Conservation (phyloP, 1,140 invertebrate genomes). For the Drosophila nasuta region DNA sequence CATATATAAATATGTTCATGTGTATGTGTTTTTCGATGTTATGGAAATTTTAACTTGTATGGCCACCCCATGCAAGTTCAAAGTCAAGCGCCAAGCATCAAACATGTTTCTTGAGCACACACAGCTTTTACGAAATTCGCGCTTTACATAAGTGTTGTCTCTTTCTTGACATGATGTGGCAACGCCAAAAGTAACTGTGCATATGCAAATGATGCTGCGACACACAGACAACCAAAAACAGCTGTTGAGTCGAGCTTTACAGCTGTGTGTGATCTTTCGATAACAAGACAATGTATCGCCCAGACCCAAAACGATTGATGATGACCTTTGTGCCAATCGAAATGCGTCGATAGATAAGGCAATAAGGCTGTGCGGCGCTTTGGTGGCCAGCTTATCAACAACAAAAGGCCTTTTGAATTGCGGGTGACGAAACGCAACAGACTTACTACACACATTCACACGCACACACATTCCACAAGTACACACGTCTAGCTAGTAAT, state of each 20-base stretch:
- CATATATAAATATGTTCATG: constrained; percentile 24
- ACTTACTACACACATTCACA: too few species aligned
- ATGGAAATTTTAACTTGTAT: constrained; percentile 23
- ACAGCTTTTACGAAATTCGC: constrained; percentile 18
- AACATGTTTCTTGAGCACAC: constrained; percentile 64
- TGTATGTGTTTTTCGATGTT: constrained; percentile 2
- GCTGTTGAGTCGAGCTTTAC: constrained; percentile 12
- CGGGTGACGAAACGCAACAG: constrained; percentile 46
- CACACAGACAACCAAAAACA: background rate
- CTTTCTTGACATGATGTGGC: constrained; percentile 28
- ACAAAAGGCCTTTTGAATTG: constrained; percentile 10
- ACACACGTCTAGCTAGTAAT: constrained; percentile 9
- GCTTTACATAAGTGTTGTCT: constrained; percentile 29
- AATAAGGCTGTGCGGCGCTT: background rate
- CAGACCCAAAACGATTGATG: constrained; percentile 1
- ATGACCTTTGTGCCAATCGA: constrained; percentile 26
- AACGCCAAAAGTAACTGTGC: constrained; percentile 20
- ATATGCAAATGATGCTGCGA: constrained; percentile 1
- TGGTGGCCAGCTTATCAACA: constrained; percentile 23
- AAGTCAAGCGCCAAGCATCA: constrained; percentile 55
- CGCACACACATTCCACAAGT: constrained; percentile 8
- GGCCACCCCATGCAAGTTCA: constrained; percentile 62
- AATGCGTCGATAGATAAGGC: constrained; percentile 25
- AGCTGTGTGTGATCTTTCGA: constrained; percentile 28
- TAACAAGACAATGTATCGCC: constrained; percentile 9